Base-by-base conservation (phyloP, 2,888 invertebrate genomes). In the Dromius quadrimaculatus region DNA sequence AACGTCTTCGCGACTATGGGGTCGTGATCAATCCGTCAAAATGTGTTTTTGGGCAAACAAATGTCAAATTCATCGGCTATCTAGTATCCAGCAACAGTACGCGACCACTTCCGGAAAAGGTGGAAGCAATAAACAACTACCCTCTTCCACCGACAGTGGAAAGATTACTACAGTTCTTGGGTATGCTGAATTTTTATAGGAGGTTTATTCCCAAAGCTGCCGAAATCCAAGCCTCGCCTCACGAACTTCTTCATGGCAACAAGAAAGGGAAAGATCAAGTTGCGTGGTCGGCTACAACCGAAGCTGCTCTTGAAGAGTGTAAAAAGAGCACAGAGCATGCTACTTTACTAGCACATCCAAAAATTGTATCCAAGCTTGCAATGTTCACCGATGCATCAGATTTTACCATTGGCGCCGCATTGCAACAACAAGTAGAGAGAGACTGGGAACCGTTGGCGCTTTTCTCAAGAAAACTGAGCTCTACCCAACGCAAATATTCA, bases 361-460 rank as follows among this genome's bases (percentile, higher is more conserved):
- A 15, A 2, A 15, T 15, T 20, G 36, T 9, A 11, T 22, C 70
- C 1, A 5, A n/a, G 2, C 15, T 63, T 32, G 23, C 43, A 41
- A 15, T 66, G 1, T 15, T 22, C 8, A 77, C 77, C 0, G 80
- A 81, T 64, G 81, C 81, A 1, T 81, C 80, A 0, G 78, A 80
- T 34, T 69, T 41, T 0, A 77, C 80, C 0, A 76, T 81, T 80
- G 54, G 81, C 0, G 80, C 78, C 1, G 78, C 76, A 0, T 61
- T 82, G 2, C 79, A 82, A 34, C 81, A 81, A 71, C 22, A 8
- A 47, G 0, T 69, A 72, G 2, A 47, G 73, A 2, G 59, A 71
- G 3, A 61, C 0, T 77, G 78, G 77, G 73, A 80, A 70, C 80
- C 80, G 0, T 61, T 81, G 1, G 77, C 77, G 0, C 81, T 81